Evolutionary conservation across 2,888 invertebrate genomes (phyloP), one percentile per base, ranked within the genome.

Genomic region (Drosophila lutescens): DNA sequence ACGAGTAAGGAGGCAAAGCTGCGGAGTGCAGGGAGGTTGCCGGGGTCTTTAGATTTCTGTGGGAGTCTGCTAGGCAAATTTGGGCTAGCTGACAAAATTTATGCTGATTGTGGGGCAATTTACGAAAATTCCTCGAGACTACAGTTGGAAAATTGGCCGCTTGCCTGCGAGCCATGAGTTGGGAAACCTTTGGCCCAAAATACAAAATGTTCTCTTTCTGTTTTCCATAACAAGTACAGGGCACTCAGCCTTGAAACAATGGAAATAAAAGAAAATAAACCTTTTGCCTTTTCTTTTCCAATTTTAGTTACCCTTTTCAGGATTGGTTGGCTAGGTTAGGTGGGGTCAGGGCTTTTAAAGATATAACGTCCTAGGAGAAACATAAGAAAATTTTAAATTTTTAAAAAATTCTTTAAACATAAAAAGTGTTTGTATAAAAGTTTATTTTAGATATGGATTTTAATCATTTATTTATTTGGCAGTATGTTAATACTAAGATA

Each of bases 61-160:
- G 55, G 47, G 44, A 50, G 44, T 20, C 62, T 26, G 20, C 36
- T n/a, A 20, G 79, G 82, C 82, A 86, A 82, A 88, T 88, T 82
- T 82, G 61, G 62, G 50, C 47, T 53, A 53, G 54, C 68, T 69
- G 77, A 77, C 80, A 67, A 77, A 81, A 88, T 89, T 86, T 89
- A 86, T 88, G 89, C 86, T 89, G 89, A 86, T 89, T 86, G 89
- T 88, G 89, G 70, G 83, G 88, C 89, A 88, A 89, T 89, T 86
- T 86, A 80, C 67, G 74, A 74, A 87, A 88, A 75, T 58, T 85
- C 67, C 57, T 59, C 26, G 53, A 63, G 67, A 43, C 51, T 57
- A 70, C 63, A 65, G 81, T 83, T 76, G 69, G 73, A 72, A 88
- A 88, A 80, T 80, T 88, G 69, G 69, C 74, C 44, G 51, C 43